Base-by-base conservation (phyloP, 2,888 invertebrate genomes). In the Limnephilus rhombicus region DNA sequence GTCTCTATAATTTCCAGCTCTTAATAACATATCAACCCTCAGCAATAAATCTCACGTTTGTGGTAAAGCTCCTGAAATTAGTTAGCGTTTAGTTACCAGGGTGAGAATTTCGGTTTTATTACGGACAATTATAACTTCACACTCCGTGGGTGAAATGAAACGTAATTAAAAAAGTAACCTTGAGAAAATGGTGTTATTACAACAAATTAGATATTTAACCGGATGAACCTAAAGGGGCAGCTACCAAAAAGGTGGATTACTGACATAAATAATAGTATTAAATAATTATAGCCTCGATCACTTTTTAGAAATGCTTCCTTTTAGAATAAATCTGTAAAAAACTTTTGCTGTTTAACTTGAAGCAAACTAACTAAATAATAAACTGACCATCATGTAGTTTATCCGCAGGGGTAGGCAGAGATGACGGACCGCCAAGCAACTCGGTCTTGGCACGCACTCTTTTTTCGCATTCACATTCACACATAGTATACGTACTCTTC, bases 81-180 rank as follows among this genome's bases (percentile, higher is more conserved):
- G 53, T 68, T 68, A 7, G 53, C 18, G 53, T 68, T 68, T 68
- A 53, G 81, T 15, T 81, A 81, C 24, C 4, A 9, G n/a, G 81
- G 81, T 81, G 31, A 81, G 49, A 88, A 83, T 34, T 82, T 41
- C 29, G 37, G 91, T 13, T 49, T 91, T 81, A 83, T 53, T 86
- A 49, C 68, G 80, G 88, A 82, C 90, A 92, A 92, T 93, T 93
- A 93, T 90, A 93, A 93, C 87, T 93, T 93, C 93, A 93, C 93
- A 93, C 92, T 90, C 80, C 80, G 29, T 34, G 81, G 80, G 82
- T 45, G 92, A 91, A 89, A 89, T 91, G 41, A 41, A 80, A 41
- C 24, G 68, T n/a, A 18, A 91, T 91, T 91, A 85, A 89, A 68
- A 41, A 4, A 24, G 24, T 81, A 91, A 68, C 45, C 68, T 89